These are phyloP conservation scores for Muricea muricata DNA, from an alignment of 92 coral and sea anemone genomes.

Conservation along the genomic window DNA sequence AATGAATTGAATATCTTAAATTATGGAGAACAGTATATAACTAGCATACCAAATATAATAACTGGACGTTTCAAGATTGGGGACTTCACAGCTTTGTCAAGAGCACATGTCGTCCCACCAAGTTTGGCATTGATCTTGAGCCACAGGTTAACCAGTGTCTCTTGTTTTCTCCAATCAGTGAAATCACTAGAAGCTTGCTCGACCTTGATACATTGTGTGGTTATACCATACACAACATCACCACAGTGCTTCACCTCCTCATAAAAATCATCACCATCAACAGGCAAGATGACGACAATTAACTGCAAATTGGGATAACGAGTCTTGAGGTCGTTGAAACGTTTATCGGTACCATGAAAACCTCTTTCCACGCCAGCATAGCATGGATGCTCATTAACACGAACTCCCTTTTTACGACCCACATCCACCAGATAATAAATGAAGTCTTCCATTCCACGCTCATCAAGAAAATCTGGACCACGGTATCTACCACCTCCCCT, in stretches of 20 bases:
- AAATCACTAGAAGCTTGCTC: slow-evolving; percentile 62
- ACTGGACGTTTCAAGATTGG: slow-evolving; percentile 72
- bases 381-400: slow-evolving; percentile 19
- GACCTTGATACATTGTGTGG: slow-evolving; percentile 85
- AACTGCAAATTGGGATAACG: slow-evolving; percentile 63
- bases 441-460: slow-evolving; percentile 12
- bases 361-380: neutral
- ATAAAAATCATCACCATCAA: slow-evolving; percentile 26
- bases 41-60: slow-evolving; percentile 68
- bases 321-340: slow-evolving; percentile 38
- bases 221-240: slow-evolving; percentile 80
- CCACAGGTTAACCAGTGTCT: slow-evolving; percentile 82
- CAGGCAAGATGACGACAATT: slow-evolving; percentile 73
- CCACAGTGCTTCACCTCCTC: slow-evolving; percentile 87
- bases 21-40: neutral
- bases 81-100: slow-evolving; percentile 57
- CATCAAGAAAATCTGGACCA: neutral
- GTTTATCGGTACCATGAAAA: slow-evolving; percentile 37
- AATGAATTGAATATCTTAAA: neutral
- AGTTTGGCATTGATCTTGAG: slow-evolving; percentile 92
- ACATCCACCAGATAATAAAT: slow-evolving; percentile 3
- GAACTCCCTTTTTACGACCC: slow-evolving; percentile 13
- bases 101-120: slow-evolving; percentile 82
- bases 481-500: neutral
- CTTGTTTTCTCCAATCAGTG: slow-evolving; percentile 18